A percentile compares a stretch with the other conserved stretches of the same genome.
These are phyloP conservation scores for Capromys pilorides DNA, from an alignment of 2,797 vertebrate species.

Conservation along the genomic window DNA sequence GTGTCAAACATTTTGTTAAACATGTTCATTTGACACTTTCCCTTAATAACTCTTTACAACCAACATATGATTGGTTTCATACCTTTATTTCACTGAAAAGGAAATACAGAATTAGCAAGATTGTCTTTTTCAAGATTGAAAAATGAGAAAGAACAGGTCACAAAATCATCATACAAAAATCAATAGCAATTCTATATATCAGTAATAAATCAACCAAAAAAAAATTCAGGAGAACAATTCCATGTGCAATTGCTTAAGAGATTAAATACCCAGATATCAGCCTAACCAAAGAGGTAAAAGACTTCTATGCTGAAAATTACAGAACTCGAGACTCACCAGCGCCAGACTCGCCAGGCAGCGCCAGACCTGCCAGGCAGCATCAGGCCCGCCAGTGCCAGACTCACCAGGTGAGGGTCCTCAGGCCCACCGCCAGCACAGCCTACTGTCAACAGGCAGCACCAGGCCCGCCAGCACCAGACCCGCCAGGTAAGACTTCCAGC, in stretches of 20 bases:
- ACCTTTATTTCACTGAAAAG: background rate
- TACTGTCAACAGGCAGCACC: no score
- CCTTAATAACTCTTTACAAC: conserved; percentile 9
- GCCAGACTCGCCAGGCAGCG: no score
- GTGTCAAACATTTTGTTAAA: background rate
- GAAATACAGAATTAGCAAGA: background rate
- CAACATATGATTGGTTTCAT: background rate
- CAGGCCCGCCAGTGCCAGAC: no score
- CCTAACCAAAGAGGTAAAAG: background rate
- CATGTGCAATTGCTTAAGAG: background rate
- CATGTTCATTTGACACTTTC: background rate
- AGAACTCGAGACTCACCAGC: no score
- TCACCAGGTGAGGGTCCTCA: no score
- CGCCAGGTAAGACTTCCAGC: no score
- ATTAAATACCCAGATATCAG: background rate
- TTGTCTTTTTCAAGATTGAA: conserved; percentile 10
- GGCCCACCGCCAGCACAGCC: no score
- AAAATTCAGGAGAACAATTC: background rate
- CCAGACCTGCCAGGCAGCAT: no score
- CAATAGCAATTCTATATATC: background rate
- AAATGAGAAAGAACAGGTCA: background rate
- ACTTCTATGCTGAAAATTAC: background rate
- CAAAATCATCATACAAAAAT: background rate
- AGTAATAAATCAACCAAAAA: background rate
- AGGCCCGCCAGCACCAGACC: no score